phyloP scores from a whole-genome alignment of 1,140 invertebrate species.

The Leptonema lineaticorne region DNA sequence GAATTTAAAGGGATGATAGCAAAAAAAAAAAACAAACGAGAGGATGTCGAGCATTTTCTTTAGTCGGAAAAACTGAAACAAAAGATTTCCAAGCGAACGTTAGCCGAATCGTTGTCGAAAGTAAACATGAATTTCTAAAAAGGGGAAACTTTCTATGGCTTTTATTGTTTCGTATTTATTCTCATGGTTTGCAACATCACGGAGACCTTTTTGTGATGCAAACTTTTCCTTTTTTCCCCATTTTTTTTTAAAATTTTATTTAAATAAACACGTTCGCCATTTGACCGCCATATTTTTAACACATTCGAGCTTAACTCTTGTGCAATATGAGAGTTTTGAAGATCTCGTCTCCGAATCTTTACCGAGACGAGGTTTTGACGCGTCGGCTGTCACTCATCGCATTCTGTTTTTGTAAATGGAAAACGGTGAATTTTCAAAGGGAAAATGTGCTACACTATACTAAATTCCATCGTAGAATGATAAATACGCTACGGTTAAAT shows the following conservation, averaged over 20 bases:
- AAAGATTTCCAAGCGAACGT: slow-evolving; percentile 16
- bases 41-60: background rate
- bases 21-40: no score
- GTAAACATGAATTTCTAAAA: slow-evolving; percentile 16
- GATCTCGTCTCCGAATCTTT: background rate
- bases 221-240: no score
- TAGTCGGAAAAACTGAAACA: background rate
- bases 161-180: slow-evolving; percentile 24
- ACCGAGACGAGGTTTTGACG: background rate
- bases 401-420: no score
- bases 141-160: slow-evolving; percentile 8
- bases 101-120: slow-evolving; percentile 19
- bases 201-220: no score
- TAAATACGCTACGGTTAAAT: no score
- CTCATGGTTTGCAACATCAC: background rate
- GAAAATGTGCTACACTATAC: no score
- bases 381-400: background rate
- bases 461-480: no score
- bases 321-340: background rate
- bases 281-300: background rate
- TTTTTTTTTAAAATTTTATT: background rate
- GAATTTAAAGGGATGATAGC: no score
- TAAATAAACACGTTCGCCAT: background rate
- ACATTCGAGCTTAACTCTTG: background rate
- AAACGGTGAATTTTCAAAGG: no score